Evolutionary conservation across 2,797 vertebrate species (phyloP), one percentile per base, ranked within the genome.

Genomic region (Anableps anableps): DNA sequence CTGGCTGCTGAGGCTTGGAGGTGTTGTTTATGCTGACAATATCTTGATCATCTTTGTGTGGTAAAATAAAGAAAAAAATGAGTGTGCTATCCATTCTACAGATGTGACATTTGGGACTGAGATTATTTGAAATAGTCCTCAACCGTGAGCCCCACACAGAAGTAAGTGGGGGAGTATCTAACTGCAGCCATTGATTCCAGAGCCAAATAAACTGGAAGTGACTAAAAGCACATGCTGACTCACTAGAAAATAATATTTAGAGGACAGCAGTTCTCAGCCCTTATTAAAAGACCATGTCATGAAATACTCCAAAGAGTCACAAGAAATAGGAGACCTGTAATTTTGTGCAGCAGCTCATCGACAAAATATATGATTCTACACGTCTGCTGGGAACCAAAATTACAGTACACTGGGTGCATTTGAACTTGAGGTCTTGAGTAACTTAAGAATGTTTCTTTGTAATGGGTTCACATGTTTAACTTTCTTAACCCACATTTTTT

Each of bases 331-430:
- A 94, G 87, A 92, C 90, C 91, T 95, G 89, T 95, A 93, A 95
- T 95, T 95, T 93, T 80, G 81, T 80, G 60, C 80, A 85, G 90
- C 91, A 92, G 94, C 83, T 72, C 90, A 91, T 91, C 80, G 88
- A 92, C 92, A 94, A 94, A 70, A 93, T 94, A 92, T 93, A 93
- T 86, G 92, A 94, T 89, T 89, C 74, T 78, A 83, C 90, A 91
- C 85, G 82, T 93, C 91, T 90, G 83, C 89, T 89, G 88, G 80
- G 86, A 94, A 89, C 92, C 93, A 89, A 92, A 95, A 95, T 94
- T 91, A 94, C 83, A 93, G 86, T 82, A 85, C 88, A 41, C 83
- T 81, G 84, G 64, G 29, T 77, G 82, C 83, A 89, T 89, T 75
- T 77, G 81, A 89, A 85, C 76, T 76, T 66, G 78, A 88, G 89